Conservation (phyloP, 2,113 vertebrate genomes). For the Dunckerocampus dactyliophorus region DNA sequence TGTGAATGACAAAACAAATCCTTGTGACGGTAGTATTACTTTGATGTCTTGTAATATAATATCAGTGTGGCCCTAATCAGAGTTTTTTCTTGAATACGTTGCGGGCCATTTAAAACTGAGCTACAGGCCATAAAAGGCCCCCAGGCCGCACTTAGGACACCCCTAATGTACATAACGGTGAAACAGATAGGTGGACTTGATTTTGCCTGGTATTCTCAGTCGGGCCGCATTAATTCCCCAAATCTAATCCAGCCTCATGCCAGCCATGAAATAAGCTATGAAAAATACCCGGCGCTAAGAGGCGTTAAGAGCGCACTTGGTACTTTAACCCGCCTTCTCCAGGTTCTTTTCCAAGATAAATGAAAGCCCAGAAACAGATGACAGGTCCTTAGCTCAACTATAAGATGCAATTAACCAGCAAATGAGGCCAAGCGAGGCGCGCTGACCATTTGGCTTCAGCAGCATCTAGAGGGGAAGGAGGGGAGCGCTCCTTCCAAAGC, state of each 20-base stretch:
- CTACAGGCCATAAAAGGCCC: too few relatives aligned
- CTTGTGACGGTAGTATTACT: too few relatives aligned
- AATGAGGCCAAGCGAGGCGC: slow-evolving; percentile 77
- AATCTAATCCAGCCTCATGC: slow-evolving; percentile 44
- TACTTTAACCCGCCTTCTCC: slow-evolving; percentile 66
- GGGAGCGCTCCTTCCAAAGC: slow-evolving; percentile 61
- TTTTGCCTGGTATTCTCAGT: slow-evolving; percentile 31
- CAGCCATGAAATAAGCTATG: slow-evolving; percentile 40
- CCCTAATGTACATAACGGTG: too few relatives aligned
- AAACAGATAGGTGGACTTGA: slow-evolving; percentile 14
- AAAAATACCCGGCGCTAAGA: slow-evolving; percentile 24
- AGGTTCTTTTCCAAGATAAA: slow-evolving; percentile 78
- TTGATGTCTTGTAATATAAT: too few relatives aligned
- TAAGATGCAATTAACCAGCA: slow-evolving; percentile 81
- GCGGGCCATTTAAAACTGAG: too few relatives aligned
- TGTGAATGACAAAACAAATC: too few relatives aligned
- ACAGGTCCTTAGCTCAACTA: slow-evolving; percentile 81
- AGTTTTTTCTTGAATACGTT: too few relatives aligned
- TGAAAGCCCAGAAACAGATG: slow-evolving; percentile 77
- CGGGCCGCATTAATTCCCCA: slow-evolving; percentile 27
- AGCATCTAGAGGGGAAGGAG: slow-evolving; percentile 61
- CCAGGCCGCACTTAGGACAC: too few relatives aligned
- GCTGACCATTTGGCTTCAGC: slow-evolving; percentile 70
- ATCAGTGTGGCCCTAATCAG: too few relatives aligned
- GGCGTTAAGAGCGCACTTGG: slow-evolving; percentile 46